phyloP scores from a whole-genome alignment of 2,888 invertebrate species.

The Orgyia antiqua region DNA sequence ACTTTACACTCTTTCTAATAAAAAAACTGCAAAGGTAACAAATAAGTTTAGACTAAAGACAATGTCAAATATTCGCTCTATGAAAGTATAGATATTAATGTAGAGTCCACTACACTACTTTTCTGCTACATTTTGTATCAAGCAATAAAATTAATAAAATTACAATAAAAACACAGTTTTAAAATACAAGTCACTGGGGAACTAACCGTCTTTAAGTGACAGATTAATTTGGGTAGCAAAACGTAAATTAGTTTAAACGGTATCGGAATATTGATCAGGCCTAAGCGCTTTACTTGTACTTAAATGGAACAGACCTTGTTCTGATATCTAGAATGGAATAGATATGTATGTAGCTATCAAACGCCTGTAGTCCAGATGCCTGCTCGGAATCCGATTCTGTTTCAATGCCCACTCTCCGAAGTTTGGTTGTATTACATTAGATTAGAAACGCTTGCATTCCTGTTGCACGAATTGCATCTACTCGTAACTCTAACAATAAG shows the following conservation, averaged over 20 bases:
- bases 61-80: no score
- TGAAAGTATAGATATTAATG: no score
- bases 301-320: slow-evolving; percentile 12
- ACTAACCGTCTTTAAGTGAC: slow-evolving; percentile 41
- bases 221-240: slow-evolving; percentile 37
- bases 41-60: no score
- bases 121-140: no score
- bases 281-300: slow-evolving; percentile 15
- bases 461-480: slow-evolving; percentile 27
- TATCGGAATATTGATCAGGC: slow-evolving; percentile 37
- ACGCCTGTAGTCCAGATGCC: slow-evolving; percentile 49
- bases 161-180: neutral
- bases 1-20: no score
- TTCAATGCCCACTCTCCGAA: slow-evolving; percentile 47
- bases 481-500: no score
- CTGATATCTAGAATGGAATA: slow-evolving; percentile 18
- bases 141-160: neutral
- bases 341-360: slow-evolving; percentile 28
- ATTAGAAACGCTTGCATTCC: slow-evolving; percentile 65
- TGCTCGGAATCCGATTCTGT: slow-evolving; percentile 63
- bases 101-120: no score
- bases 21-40: no score
- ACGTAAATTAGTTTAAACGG: slow-evolving; percentile 36
- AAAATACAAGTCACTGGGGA: slow-evolving; percentile 10
- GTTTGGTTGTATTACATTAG: slow-evolving; percentile 67